Percentiles rank a stretch among this genome's conserved stretches.
phyloP scores from a whole-genome alignment of 2,113 vertebrate species.

The Sisor rabdophorus region DNA sequence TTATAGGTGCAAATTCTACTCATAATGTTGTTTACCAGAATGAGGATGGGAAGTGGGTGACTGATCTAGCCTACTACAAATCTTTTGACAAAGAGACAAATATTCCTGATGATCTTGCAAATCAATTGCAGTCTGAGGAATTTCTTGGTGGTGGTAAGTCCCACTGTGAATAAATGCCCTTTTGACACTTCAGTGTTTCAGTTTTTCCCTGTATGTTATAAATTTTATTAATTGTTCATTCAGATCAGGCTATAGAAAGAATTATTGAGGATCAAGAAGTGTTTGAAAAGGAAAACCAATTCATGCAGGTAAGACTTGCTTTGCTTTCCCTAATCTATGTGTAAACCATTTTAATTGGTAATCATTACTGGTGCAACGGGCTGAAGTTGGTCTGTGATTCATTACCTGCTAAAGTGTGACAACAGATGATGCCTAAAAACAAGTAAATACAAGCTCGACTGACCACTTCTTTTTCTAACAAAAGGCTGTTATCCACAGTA shows the following conservation, averaged over 20 bases:
- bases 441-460: no score
- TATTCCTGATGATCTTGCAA: constrained; percentile 49
- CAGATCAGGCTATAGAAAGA: constrained; percentile 82
- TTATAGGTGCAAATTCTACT: constrained; percentile 62
- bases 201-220: not conserved
- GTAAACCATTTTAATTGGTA: no score
- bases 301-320: constrained; percentile 81
- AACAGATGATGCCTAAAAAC: no score
- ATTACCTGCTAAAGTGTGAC: no score
- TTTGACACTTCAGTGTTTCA: not conserved
- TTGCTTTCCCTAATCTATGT: not conserved
- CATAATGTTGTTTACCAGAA: constrained; percentile 88
- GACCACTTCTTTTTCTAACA: no score
- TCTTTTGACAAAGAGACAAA: constrained; percentile 81
- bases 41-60: constrained; percentile 94
- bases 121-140: constrained; percentile 69
- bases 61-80: constrained; percentile 91
- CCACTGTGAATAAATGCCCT: not conserved
- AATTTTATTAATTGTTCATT: not conserved
- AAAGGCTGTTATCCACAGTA: no score
- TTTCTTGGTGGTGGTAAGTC: constrained; percentile 82
- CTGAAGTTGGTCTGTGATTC: no score
- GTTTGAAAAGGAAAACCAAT: constrained; percentile 87
- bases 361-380: no score
- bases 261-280: constrained; percentile 84